Evolutionary conservation across 2,888 invertebrate species (phyloP).

Genomic region (Agonopterix subpropinquella): DNA sequence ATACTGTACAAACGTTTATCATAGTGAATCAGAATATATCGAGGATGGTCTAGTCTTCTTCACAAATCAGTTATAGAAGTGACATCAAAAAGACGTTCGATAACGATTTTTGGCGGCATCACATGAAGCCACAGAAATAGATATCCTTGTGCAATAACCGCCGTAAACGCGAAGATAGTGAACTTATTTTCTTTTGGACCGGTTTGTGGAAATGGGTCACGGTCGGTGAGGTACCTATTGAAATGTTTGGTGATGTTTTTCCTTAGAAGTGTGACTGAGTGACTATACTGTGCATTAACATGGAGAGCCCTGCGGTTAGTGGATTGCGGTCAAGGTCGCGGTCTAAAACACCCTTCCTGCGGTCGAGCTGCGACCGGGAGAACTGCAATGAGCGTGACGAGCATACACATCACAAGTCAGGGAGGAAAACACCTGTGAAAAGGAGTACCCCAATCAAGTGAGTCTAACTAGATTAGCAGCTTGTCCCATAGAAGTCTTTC

Average conservation of each 20-base stretch:
- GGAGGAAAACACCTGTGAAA: slow-evolving; percentile 64
- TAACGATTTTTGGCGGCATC: slow-evolving; percentile 68
- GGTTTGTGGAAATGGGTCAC: slow-evolving; percentile 29
- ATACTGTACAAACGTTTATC: slow-evolving; percentile 24
- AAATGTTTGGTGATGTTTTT: slow-evolving; percentile 29
- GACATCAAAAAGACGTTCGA: slow-evolving; percentile 20
- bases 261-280: slow-evolving; percentile 12
- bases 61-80: background rate
- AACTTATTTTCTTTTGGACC: slow-evolving; percentile 35
- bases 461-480: slow-evolving; percentile 21
- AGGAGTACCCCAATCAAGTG: slow-evolving; percentile 71
- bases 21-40: slow-evolving; percentile 17
- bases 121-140: slow-evolving; percentile 67
- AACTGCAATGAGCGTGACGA: slow-evolving; percentile 70
- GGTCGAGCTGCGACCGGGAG: slow-evolving; percentile 76
- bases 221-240: slow-evolving; percentile 18
- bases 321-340: slow-evolving; percentile 82
- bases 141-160: slow-evolving; percentile 65
- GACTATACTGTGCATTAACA: slow-evolving; percentile 15
- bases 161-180: slow-evolving; percentile 23
- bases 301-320: slow-evolving; percentile 62
- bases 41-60: background rate
- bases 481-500: no score
- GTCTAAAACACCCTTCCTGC: slow-evolving; percentile 80
- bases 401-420: slow-evolving; percentile 65